A percentile compares a stretch with the other conserved stretches of the same genome.
Conservation (phyloP, 2,113 vertebrate genomes). For the Sorex araneus region DNA sequence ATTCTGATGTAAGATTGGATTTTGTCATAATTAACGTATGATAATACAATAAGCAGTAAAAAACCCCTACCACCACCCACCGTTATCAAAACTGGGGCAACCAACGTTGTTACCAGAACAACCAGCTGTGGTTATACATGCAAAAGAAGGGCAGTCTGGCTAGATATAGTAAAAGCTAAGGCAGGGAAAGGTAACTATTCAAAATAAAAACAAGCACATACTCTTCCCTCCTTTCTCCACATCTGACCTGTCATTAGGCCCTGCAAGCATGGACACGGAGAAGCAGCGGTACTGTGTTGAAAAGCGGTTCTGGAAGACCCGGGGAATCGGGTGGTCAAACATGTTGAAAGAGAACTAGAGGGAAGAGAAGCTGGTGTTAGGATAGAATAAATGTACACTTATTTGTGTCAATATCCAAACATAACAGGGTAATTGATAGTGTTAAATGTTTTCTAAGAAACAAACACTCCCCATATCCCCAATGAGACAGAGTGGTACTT, state of each 20-base stretch:
- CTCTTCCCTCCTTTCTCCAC: constrained; percentile 99
- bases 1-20: neutral
- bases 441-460: neutral
- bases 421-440: neutral
- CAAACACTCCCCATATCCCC: neutral
- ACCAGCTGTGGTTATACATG: neutral
- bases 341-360: constrained; percentile 97
- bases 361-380: neutral
- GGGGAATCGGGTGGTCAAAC: constrained; percentile 96
- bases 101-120: neutral
- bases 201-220: constrained; percentile 90
- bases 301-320: constrained; percentile 98
- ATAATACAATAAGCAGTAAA: neutral
- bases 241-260: constrained; percentile 98
- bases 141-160: neutral
- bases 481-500: neutral
- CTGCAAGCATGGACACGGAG: constrained; percentile 98
- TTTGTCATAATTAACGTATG: neutral
- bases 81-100: neutral
- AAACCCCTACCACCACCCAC: neutral
- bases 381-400: neutral
- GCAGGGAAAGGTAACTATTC: constrained; percentile 76
- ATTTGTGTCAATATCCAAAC: neutral
- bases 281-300: constrained; percentile 99
- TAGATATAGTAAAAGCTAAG: constrained; percentile 35